Percentiles rank a stretch among this genome's conserved stretches.
These are phyloP conservation scores for Myotis vivesi DNA, from an alignment of 2,797 vertebrate species.

Conservation along the genomic window DNA sequence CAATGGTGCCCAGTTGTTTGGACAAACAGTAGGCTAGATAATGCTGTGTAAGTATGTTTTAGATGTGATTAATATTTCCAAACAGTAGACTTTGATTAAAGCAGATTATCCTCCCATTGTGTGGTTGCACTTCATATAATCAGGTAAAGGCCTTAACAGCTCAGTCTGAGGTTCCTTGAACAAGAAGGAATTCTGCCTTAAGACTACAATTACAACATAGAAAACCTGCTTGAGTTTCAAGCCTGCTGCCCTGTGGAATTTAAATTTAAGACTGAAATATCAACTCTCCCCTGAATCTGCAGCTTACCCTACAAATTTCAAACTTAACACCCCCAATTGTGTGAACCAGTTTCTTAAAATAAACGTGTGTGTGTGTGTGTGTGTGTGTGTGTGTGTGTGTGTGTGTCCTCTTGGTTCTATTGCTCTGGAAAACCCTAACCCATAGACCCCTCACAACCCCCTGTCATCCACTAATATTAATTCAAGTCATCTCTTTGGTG, in stretches of 20 bases:
- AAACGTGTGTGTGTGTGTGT: not conserved
- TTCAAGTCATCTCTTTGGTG: conserved; percentile 20
- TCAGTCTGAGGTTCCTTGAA: not conserved
- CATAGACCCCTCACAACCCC: not conserved
- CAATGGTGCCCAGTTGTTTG: not conserved
- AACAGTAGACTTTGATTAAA: not conserved
- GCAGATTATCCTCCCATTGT: not conserved
- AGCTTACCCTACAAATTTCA: not conserved
- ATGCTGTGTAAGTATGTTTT: not conserved
- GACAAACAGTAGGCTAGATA: not conserved
- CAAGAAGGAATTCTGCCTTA: not conserved
- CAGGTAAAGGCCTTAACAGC: not conserved
- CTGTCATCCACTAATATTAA: not conserved
- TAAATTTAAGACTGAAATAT: not conserved
- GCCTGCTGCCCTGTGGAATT: not conserved
- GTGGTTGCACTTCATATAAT: not conserved
- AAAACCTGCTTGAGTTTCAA: conserved; percentile 1
- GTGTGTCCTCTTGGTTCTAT: not conserved
- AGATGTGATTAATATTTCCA: not conserved
- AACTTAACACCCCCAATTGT: not conserved
- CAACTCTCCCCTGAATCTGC: not conserved
- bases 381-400: accelerated
- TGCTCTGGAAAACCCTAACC: not conserved
- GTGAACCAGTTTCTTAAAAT: not conserved
- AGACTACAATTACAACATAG: not conserved